Evolutionary conservation across 2,797 vertebrate species (phyloP), one percentile per base, ranked within the genome.

Genomic region (Chelonia mydas): DNA sequence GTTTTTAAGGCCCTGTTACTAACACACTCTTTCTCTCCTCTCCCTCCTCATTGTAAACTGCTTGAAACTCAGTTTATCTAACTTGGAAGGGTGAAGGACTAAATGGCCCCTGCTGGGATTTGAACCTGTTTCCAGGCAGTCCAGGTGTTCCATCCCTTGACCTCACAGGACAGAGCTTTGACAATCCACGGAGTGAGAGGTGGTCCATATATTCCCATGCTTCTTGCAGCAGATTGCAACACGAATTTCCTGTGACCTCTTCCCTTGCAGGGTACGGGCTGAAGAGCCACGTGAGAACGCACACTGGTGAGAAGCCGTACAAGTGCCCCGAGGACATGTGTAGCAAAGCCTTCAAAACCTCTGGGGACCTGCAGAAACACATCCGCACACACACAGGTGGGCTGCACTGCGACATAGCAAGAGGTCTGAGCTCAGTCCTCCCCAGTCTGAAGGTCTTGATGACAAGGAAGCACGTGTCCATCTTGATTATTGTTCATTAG

Each of bases 291-390:
- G 50, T 98, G 84, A 98, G 98, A 59, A 99, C 98, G 6, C 98
- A 99, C 82, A 99, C 98, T 0, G 98, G 98, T 77, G 98, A 99
- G 93, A 99, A 99, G 91, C 98, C 98, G 0, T 99, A 99, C 98
- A 99, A 98, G 81, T 99, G 98, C 86, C 98, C 98, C 3, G 98
- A 99, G 93, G 98, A 99, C 12, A n/a, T 98, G 91, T 99, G 98
- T 37, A 98, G 95, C 96, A 99, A 99, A 97, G 98, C 98, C 94
- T 99, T 99, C 98, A 99, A 99, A 96, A 99, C 98, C 61, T 99
- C 98, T 0, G 98, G 98, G 50, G 98, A 99, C 86, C 98, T 99
- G 8, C 98, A 99, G 98, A 99, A 99, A 84, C 98, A 99, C 12
- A 98, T 98, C 81, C 98, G 98, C 50, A 99, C 98, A 0, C 99